Conservation (phyloP, 2,797 vertebrate species). For the Neosilurus mollespiculum region DNA sequence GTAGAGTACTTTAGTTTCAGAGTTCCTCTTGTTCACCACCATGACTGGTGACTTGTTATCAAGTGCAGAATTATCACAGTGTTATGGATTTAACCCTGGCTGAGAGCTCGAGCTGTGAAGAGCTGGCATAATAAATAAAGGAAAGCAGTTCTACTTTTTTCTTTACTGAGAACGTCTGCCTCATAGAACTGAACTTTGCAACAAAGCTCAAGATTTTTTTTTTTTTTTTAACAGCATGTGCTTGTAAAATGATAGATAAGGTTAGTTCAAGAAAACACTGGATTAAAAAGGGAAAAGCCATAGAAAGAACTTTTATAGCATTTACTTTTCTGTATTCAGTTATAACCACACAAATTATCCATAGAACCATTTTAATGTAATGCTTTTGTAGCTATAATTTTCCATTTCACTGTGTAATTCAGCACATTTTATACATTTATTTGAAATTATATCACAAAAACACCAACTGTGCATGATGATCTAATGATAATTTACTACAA, state of each 20-base stretch:
- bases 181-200: slow-evolving; percentile 8
- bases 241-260: slow-evolving; percentile 7
- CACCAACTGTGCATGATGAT: background rate
- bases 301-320: background rate
- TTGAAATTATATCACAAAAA: background rate
- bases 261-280: background rate
- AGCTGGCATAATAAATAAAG: slow-evolving; percentile 35
- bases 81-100: slow-evolving; percentile 52
- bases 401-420: background rate
- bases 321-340: background rate
- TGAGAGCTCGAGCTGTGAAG: slow-evolving; percentile 39
- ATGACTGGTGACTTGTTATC: slow-evolving; percentile 55
- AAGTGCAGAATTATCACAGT: slow-evolving; percentile 58
- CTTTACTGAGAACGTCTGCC: slow-evolving; percentile 21
- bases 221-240: background rate
- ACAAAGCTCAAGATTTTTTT: slow-evolving; percentile 12
- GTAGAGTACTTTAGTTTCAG: slow-evolving; percentile 69
- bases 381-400: background rate
- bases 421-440: background rate
- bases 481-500: background rate
- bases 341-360: no score
- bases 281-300: background rate
- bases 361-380: background rate
- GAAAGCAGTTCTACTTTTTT: slow-evolving; percentile 26
- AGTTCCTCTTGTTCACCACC: slow-evolving; percentile 60